Conservation (phyloP, 2,797 vertebrate genomes). For the Adrianichthys oophorus region DNA sequence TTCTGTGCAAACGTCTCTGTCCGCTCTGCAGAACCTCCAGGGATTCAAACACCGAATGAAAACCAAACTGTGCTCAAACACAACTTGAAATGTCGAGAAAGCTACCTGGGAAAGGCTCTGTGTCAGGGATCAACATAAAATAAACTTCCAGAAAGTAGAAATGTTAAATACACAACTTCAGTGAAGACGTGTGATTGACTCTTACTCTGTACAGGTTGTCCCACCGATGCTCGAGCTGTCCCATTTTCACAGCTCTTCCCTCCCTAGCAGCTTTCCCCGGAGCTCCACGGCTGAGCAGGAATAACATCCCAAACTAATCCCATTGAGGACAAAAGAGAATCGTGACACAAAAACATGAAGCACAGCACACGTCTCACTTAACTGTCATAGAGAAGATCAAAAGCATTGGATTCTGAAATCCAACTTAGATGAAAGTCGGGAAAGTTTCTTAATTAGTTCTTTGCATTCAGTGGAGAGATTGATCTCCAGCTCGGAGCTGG, state of each 20-base stretch:
- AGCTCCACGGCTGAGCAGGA: slow-evolving; percentile 26
- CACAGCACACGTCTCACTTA: slow-evolving; percentile 38
- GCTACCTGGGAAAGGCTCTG: slow-evolving; percentile 10
- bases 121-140: slow-evolving; percentile 7
- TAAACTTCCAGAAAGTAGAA: slow-evolving; percentile 10
- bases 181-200: slow-evolving; percentile 37
- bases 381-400: slow-evolving; percentile 33
- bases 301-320: slow-evolving; percentile 46
- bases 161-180: slow-evolving; percentile 19
- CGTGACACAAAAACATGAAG: slow-evolving; percentile 34
- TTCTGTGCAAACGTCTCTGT: neutral
- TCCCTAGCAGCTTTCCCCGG: slow-evolving; percentile 25
- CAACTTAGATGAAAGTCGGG: slow-evolving; percentile 27
- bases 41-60: slow-evolving; percentile 30
- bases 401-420: slow-evolving; percentile 23
- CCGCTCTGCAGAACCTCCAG: slow-evolving; percentile 3
- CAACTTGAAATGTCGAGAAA: slow-evolving; percentile 17
- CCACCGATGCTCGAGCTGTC: slow-evolving; percentile 56
- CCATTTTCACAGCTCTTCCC: slow-evolving; percentile 39
- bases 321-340: slow-evolving; percentile 38
- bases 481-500: slow-evolving; percentile 27
- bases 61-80: slow-evolving; percentile 16
- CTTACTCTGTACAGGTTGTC: slow-evolving; percentile 68
- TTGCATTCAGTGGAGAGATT: slow-evolving; percentile 17
- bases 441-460: slow-evolving; percentile 22